These are phyloP conservation scores for Otus sunia DNA, from an alignment of 2,113 vertebrate species.

Conservation along the genomic window DNA sequence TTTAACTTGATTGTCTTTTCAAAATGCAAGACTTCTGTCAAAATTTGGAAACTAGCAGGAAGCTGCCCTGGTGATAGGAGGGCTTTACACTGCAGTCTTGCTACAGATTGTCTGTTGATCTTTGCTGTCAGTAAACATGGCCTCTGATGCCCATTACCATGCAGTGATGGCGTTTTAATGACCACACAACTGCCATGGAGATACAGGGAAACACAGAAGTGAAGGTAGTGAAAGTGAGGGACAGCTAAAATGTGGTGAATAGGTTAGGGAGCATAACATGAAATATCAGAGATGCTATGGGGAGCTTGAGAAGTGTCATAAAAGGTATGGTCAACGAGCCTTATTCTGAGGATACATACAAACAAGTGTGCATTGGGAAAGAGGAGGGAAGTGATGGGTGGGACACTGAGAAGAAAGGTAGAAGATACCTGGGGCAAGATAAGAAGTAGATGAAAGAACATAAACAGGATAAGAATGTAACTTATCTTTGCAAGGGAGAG, in stretches of 20 bases:
- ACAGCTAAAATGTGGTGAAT: background rate
- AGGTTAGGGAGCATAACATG: background rate
- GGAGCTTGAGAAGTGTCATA: background rate
- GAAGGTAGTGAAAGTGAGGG: background rate
- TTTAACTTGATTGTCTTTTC: background rate
- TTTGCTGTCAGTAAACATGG: background rate
- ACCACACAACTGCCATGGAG: background rate
- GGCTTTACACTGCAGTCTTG: background rate
- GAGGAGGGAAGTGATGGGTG: background rate
- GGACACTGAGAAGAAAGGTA: background rate
- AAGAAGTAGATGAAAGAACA: background rate
- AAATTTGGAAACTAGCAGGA: background rate
- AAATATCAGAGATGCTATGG: background rate
- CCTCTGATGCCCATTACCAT: background rate
- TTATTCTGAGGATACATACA: background rate
- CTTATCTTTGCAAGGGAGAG: background rate
- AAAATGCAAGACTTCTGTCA: background rate
- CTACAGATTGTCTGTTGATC: background rate
- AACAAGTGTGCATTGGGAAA: background rate
- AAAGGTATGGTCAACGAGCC: fast-evolving
- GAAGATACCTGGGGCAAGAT: background rate
- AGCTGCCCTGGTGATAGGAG: background rate
- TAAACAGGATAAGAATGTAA: background rate
- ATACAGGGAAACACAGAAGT: background rate
- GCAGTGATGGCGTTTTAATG: background rate